Base-by-base conservation (phyloP, 2,888 invertebrate genomes). In the Timandra comae region DNA sequence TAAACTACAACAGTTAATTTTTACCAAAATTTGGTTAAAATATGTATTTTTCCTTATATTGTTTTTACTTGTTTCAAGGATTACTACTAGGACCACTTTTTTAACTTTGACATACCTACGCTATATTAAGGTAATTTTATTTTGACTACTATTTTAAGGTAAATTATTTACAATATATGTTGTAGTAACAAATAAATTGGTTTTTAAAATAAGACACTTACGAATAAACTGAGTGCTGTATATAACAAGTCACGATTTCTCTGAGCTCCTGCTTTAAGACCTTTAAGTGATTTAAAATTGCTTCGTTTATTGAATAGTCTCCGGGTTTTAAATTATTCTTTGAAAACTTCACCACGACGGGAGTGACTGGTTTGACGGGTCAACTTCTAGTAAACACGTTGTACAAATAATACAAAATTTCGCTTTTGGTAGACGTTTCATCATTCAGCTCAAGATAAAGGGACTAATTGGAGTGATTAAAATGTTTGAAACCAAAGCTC, bases 241-340 rank as follows among this genome's bases (percentile, higher is more conserved):
- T 3, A 22, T n/a, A 22, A 22, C 24, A 4, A 24, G 24, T 24
- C 24, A 24, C 24, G 24, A 10, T 24, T 24, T 24, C 11, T 9
- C 11, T 24, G 24, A 24, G 24, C 20, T 8, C 19, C n/a, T 9
- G 12, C n/a, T n/a, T n/a, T n/a, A n/a, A n/a, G n/a, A n/a, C n/a
- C n/a, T 7, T 25, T 27, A 26, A 25, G 27, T 23, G 24, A 27
- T 20, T 29, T 39, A 29, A 33, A 31, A 42, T 30, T 20, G 29
- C 28, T 9, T 25, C 29, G 29, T 33, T 30, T 32, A 37, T 32
- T 36, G 22, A 38, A 25, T 36, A 27, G 19, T 24, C 38, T 31
- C 34, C 27, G 26, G 26, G 16, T 5, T 16, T 16, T 16, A 16
- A 16, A 16, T 16, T 16, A 16, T 16, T 16, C 16, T 16, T 16